These are phyloP conservation scores for Rana temporaria DNA, from an alignment of 2,113 vertebrate genomes.

Conservation along the genomic window DNA sequence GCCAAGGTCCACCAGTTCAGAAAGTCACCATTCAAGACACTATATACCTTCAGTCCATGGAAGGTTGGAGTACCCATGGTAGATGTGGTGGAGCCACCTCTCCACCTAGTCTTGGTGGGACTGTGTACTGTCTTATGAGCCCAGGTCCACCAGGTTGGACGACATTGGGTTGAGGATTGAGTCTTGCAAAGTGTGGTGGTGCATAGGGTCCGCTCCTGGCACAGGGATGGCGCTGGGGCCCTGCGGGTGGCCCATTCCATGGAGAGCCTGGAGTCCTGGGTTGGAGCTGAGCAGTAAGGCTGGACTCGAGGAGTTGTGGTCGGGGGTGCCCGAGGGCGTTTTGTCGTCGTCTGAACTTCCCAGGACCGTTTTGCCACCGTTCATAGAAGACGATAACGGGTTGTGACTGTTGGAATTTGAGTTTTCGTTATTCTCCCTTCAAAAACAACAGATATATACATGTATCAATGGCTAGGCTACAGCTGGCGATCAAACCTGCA, in stretches of 20 bases:
- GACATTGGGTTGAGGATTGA: conserved; percentile 99
- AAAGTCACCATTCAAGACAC: background rate
- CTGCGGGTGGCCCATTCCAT: conserved; percentile 92
- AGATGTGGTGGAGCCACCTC: background rate
- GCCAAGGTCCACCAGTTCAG: too few relatives aligned
- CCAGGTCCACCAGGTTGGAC: conserved; percentile 95
- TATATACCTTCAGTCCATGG: background rate
- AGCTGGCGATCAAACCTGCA: too few relatives aligned
- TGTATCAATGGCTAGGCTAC: conserved; percentile 1
- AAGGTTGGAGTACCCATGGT: conserved; percentile 8
- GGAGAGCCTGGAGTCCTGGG: conserved; percentile 85
- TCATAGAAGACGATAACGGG: conserved; percentile 91
- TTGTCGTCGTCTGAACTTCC: conserved; percentile 99
- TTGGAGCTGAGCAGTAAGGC: conserved; percentile 89
- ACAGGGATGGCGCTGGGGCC: conserved; percentile 95
- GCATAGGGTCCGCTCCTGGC: conserved; percentile 87
- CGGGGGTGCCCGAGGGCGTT: conserved; percentile 94
- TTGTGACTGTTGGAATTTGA: conserved; percentile 95
- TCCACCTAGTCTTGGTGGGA: background rate
- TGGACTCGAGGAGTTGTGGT: conserved; percentile 92
- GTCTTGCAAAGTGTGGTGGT: conserved; percentile 96
- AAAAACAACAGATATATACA: conserved; percentile 62
- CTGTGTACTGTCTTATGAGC: conserved; percentile 81
- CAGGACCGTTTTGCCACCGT: conserved; percentile 95
- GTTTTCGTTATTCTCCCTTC: conserved; percentile 98